These are phyloP conservation scores for Oryctolagus cuniculus DNA, from an alignment of 2,113 vertebrate genomes.

Conservation along the genomic window mOryCun1.1 NC_091449.1:55952501-55953000, in stretches of 20 bases:
- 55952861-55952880: constrained; percentile 9
- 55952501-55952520: background rate
- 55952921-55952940: background rate
- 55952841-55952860: constrained; percentile 13
- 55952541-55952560: background rate
- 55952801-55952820: constrained; percentile 7
- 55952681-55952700: constrained; percentile 27
- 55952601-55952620: background rate
- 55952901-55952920: background rate
- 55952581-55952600: background rate
- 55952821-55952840: constrained; percentile 31
- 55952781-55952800: background rate
- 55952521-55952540: background rate
- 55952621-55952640: background rate
- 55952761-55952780: background rate
- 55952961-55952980: background rate
- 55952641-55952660: constrained; percentile 54
- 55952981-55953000: background rate
- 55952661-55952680: constrained; percentile 3
- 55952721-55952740: constrained; percentile 37
- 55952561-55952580: background rate
- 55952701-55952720: constrained; percentile 37
- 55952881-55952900: constrained; percentile 21
- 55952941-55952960: background rate
- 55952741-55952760: constrained; percentile 2